These are phyloP conservation scores for Temnothorax longispinosus DNA, from an alignment of 1,140 invertebrate species.

Conservation along the genomic window DNA sequence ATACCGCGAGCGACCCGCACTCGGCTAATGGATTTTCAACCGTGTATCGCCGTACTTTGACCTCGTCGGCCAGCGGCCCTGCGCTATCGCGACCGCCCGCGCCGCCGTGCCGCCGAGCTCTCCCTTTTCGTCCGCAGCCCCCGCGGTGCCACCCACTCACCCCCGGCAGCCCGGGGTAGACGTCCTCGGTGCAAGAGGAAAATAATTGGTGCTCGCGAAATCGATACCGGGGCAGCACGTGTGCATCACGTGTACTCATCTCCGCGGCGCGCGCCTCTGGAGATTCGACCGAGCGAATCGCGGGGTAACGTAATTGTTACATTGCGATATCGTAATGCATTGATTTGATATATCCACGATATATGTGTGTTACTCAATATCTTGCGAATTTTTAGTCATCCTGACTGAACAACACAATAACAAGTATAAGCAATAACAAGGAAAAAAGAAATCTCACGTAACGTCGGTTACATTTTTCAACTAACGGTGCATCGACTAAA, in stretches of 20 bases:
- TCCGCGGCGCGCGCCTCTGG: neutral
- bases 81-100: neutral
- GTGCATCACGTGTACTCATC: conserved; percentile 17
- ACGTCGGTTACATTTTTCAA: neutral
- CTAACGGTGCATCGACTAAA: neutral
- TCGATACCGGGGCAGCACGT: conserved; percentile 62
- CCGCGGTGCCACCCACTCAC: neutral
- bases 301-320: conserved; percentile 12
- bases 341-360: neutral
- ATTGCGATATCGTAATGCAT: neutral
- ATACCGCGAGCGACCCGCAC: conserved; percentile 4
- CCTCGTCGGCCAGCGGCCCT: conserved; percentile 44
- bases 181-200: conserved; percentile 65
- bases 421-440: neutral
- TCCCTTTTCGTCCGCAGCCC: conserved; percentile 19
- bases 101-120: neutral
- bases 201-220: conserved; percentile 68
- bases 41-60: conserved; percentile 38
- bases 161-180: conserved; percentile 50
- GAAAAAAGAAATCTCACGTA: neutral
- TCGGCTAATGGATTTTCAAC: conserved; percentile 62
- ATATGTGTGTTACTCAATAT: neutral
- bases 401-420: neutral
- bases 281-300: conserved; percentile 38
- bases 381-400: neutral